Conservation (phyloP, 2,113 vertebrate species). For the Bothrops jararaca region DNA sequence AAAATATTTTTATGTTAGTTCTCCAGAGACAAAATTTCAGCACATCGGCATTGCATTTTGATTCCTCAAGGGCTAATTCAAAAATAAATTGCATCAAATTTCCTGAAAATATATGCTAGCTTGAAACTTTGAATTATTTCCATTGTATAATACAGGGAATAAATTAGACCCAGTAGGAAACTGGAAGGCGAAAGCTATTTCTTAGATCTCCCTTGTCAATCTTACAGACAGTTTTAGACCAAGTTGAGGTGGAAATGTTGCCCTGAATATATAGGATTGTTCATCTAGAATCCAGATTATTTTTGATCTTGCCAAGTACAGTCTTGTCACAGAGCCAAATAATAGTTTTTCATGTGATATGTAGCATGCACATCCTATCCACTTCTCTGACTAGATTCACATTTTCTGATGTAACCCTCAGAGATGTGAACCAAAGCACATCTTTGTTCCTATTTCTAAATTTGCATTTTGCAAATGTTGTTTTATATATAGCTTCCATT, state of each 20-base stretch:
- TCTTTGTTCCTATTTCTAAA: neutral
- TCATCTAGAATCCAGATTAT: neutral
- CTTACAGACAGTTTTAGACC: neutral
- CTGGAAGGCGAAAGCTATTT: neutral
- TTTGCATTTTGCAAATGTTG: neutral
- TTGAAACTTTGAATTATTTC: neutral
- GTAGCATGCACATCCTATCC: neutral
- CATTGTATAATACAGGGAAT: neutral
- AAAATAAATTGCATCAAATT: neutral
- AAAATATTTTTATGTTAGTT: neutral
- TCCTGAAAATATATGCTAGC: neutral
- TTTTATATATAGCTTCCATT: neutral
- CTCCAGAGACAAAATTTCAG: neutral
- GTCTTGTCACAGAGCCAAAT: neutral
- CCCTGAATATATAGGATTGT: neutral
- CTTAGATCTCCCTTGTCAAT: neutral
- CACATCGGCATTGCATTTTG: neutral
- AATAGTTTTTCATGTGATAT: neutral
- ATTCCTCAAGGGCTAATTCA: neutral
- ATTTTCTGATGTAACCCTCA: neutral
- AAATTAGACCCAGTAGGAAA: neutral
- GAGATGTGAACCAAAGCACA: neutral
- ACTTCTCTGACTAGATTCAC: neutral
- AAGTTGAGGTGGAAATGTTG: neutral
- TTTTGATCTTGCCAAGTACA: neutral